Base-by-base conservation (phyloP, 2,888 invertebrate species). In the Lycaena phlaeas region DNA sequence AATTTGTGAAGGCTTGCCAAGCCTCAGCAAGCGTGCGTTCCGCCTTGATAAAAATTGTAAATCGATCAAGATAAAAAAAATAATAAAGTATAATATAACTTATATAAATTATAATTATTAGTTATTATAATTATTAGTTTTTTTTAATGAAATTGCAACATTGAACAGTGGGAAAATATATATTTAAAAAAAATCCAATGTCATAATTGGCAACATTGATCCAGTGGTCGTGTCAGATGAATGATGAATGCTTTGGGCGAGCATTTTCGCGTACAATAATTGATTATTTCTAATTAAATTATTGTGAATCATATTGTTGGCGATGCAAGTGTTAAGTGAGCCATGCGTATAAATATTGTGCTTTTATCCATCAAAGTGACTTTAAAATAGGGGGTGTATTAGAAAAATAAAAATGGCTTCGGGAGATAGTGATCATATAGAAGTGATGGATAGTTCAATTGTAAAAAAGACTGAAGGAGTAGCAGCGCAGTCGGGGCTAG, bases 401-500 rank as follows among this genome's bases (percentile, higher is more conserved):
- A 67, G 55, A 63, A 62, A 71, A 77, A 69, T 65, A 72, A 84
- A 84, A 76, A 93, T 93, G 93, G 93, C 93, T 88, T 92, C 93
- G 79, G 92, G 92, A 71, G 92, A 92, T 84, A 90, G 90, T 70
- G 92, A 92, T 86, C 89, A 89, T 72, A 92, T 93, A 68, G 92
- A 93, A 87, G 87, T 81, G 52, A 79, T 90, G 79, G 92, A 92
- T 78, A 87, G 88, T 70, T 87, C 88, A 64, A 82, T 86, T 57
- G 74, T 81, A 48, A 86, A 82, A 72, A 90, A 88, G 63, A 86
- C 88, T 61, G 87, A 87, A 63, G 86, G 79, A 45, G 62, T 85
- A 68, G 76, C 87, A 51, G 85, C 82, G 55, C 87, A 88, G 53
- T 86, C 89, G 49, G 87, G 86, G 53, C 84, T 87, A 55, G 86